Percentiles rank a stretch among this genome's conserved stretches.
Evolutionary conservation across 2,113 vertebrate species (phyloP).

Genomic region (Helogale parvula): DNA sequence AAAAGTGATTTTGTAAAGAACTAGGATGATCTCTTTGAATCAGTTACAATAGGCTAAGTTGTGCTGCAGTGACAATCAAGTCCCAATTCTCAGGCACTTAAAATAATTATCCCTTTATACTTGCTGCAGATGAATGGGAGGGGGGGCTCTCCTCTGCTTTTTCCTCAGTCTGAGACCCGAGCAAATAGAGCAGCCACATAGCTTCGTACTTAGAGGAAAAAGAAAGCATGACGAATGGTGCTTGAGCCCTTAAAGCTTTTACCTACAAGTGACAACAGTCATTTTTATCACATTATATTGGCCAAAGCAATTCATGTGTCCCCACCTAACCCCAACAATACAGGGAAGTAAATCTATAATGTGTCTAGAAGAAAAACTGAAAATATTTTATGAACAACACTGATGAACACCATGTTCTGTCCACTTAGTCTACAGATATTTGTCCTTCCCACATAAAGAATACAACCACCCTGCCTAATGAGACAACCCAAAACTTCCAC

Average conservation of each 20-base stretch:
- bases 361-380: neutral
- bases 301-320: neutral
- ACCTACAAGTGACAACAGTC: neutral
- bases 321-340: neutral
- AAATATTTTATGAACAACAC: neutral
- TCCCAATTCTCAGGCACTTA: neutral
- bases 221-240: neutral
- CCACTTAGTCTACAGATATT: neutral
- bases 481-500: neutral
- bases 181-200: neutral
- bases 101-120: neutral
- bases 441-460: neutral
- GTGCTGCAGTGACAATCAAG: neutral
- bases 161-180: neutral
- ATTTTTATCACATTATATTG: neutral
- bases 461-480: neutral
- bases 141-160: neutral
- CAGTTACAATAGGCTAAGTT: neutral
- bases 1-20: neutral
- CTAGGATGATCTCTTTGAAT: neutral
- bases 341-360: neutral
- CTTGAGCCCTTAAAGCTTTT: neutral
- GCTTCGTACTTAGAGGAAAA: neutral
- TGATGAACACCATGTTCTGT: neutral
- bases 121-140: neutral